Conservation (phyloP, 2,888 invertebrate genomes). For the Mimachlamys varia region DNA sequence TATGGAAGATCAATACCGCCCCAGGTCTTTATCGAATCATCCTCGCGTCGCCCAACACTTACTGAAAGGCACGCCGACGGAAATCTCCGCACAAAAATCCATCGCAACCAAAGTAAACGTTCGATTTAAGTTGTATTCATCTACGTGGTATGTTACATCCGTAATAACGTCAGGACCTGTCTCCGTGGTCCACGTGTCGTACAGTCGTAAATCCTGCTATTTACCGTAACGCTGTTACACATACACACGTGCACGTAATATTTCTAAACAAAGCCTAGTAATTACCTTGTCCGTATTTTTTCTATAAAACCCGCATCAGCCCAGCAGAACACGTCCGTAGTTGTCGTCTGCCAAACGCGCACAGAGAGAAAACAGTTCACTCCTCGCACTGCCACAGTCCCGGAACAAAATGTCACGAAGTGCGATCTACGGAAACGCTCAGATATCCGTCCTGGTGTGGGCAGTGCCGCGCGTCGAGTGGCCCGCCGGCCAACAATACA, state of each 20-base stretch:
- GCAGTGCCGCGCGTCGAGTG: constrained; percentile 31
- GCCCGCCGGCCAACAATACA: constrained; percentile 28
- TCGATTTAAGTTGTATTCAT: constrained; percentile 23
- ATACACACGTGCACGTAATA: background rate
- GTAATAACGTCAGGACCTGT: background rate
- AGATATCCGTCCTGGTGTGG: constrained; percentile 25
- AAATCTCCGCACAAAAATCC: constrained; percentile 25
- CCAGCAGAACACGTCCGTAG: background rate
- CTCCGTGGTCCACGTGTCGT: background rate
- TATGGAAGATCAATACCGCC: constrained; percentile 49
- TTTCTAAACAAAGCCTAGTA: background rate
- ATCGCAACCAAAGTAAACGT: constrained; percentile 31
- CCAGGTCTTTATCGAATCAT: constrained; percentile 36
- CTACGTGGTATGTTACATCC: background rate
- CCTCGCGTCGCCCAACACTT: constrained; percentile 36
- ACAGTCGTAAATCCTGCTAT: background rate
- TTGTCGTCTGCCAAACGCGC: constrained; percentile 27
- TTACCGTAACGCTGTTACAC: background rate
- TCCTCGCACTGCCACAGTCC: background rate
- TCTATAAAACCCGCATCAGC: constrained; percentile 34
- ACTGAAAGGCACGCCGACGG: constrained; percentile 25
- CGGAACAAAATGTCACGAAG: constrained; percentile 32
- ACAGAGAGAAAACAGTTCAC: constrained; percentile 3
- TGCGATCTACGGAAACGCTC: constrained; percentile 31
- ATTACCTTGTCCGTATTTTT: constrained; percentile 25